Evolutionary conservation across 2,113 vertebrate genomes (phyloP).

Genomic region (Tachuris rubrigastra): DNA sequence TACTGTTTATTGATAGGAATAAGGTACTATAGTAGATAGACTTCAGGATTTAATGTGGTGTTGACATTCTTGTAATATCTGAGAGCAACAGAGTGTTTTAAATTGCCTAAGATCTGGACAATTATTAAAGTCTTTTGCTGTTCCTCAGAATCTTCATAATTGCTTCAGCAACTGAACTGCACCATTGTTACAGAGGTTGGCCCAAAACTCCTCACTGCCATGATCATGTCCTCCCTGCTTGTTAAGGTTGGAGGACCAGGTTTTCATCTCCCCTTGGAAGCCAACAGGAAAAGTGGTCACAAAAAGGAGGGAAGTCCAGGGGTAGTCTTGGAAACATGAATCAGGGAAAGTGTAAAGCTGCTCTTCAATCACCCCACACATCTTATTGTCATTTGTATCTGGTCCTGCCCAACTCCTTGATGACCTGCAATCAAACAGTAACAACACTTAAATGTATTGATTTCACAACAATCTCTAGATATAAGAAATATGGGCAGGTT

Average conservation of each 20-base stretch:
- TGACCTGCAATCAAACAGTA: background rate
- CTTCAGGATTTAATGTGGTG: background rate
- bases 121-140: background rate
- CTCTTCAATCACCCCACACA: background rate
- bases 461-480: background rate
- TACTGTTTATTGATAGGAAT: background rate
- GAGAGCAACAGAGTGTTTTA: background rate
- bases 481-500: background rate
- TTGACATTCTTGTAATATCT: background rate
- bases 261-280: background rate
- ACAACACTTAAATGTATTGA: background rate
- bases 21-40: background rate
- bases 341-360: background rate
- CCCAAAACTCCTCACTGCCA: background rate
- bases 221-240: accelerated
- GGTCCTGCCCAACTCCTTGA: background rate
- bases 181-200: background rate
- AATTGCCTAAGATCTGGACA: background rate
- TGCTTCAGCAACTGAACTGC: background rate
- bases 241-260: background rate
- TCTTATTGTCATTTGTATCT: background rate
- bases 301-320: background rate
- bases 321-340: background rate
- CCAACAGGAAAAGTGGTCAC: accelerated
- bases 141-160: background rate